Evolutionary conservation across 2,888 invertebrate species (phyloP).

Genomic region (Falcaria lacertinaria): DNA sequence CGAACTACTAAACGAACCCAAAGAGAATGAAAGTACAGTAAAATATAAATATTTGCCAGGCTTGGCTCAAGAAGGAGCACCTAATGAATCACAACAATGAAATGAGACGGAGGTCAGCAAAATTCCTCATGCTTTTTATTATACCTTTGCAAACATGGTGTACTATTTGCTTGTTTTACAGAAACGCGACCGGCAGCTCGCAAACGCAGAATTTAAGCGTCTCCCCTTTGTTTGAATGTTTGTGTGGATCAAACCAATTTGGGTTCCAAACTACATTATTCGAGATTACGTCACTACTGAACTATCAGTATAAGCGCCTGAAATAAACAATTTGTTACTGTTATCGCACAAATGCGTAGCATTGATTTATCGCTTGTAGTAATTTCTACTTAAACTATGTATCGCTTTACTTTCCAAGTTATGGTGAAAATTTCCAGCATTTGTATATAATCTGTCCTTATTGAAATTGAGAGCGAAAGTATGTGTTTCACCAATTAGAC

Average conservation of each 20-base stretch:
- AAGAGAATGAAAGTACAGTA: background rate
- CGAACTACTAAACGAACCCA: background rate
- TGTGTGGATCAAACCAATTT: constrained; percentile 30
- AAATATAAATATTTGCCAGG: background rate
- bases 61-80: background rate
- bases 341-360: constrained; percentile 2
- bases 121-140: constrained; percentile 2
- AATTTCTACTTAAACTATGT: background rate
- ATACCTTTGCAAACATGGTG: constrained; percentile 3
- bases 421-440: too few species aligned
- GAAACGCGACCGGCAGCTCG: constrained; percentile 2
- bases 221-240: constrained; percentile 32
- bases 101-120: constrained; percentile 2
- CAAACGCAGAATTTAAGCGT: constrained; percentile 6
- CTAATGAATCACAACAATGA: background rate
- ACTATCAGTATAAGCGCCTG: constrained; percentile 1
- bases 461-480: too few species aligned
- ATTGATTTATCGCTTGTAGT: background rate
- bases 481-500: too few species aligned
- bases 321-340: constrained; percentile 5
- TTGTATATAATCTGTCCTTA: too few species aligned
- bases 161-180: constrained; percentile 7
- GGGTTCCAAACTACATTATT: constrained; percentile 22
- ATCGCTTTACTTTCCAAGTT: too few species aligned
- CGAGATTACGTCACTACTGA: constrained; percentile 21